A percentile compares a stretch with the other conserved stretches of the same genome.
These are phyloP conservation scores for Corythoichthys intestinalis DNA, from an alignment of 2,113 vertebrate genomes.

Conservation along the genomic window DNA sequence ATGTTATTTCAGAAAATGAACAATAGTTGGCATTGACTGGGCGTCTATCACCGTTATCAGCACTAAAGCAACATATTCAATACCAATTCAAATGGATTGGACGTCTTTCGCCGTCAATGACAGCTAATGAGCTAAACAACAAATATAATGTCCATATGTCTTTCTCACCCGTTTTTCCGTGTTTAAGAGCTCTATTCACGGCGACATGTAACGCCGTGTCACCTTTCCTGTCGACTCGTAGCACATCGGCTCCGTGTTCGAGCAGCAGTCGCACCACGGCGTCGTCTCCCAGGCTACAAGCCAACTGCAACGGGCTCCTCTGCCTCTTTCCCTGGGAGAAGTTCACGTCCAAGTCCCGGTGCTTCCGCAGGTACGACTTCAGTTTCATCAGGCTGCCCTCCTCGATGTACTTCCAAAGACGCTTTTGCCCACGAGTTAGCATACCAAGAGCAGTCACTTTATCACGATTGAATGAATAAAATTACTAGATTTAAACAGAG, in stretches of 20 bases:
- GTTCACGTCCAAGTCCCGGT: constrained; percentile 72
- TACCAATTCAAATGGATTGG: too few relatives aligned
- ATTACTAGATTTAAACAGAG: not conserved
- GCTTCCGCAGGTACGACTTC: constrained; percentile 75
- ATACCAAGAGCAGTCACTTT: constrained; percentile 11
- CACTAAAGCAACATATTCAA: too few relatives aligned
- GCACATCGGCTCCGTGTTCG: constrained; percentile 73
- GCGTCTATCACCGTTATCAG: too few relatives aligned
- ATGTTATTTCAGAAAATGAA: too few relatives aligned
- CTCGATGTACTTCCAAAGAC: constrained; percentile 75
- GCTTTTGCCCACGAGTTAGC: constrained; percentile 67
- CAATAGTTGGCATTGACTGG: too few relatives aligned
- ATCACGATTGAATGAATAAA: not conserved
- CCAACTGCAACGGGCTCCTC: constrained; percentile 74
- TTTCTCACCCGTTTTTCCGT: constrained; percentile 58
- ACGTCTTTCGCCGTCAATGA: too few relatives aligned
- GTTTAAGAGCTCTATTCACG: constrained; percentile 63
- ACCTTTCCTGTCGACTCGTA: constrained; percentile 68
- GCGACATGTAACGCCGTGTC: constrained; percentile 78
- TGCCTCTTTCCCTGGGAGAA: constrained; percentile 64
- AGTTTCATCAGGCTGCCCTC: constrained; percentile 72
- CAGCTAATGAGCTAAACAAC: not conserved
- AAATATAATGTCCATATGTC: not conserved
- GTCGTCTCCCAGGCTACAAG: constrained; percentile 72
- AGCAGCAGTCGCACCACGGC: constrained; percentile 72